A percentile compares a stretch with the other conserved stretches of the same genome.
Conservation (phyloP, 2,797 vertebrate genomes). For the Phaenicophaeus curvirostris region DNA sequence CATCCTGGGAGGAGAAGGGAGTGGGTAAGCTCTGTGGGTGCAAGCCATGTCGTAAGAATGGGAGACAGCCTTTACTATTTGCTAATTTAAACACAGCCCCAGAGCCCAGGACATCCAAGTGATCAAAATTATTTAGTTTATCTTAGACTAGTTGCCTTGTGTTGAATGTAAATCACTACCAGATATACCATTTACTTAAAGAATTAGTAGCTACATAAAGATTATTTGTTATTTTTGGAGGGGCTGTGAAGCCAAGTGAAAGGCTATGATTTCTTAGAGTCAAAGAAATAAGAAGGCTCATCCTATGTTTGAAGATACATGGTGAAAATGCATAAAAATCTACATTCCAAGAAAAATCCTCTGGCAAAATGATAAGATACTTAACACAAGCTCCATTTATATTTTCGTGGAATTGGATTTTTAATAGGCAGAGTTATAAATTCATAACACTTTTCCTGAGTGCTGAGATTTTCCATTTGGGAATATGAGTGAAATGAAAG, state of each 20-base stretch:
- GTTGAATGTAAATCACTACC: background rate
- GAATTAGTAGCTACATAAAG: background rate
- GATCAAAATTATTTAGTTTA: background rate
- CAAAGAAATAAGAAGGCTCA: background rate
- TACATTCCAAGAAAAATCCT: background rate
- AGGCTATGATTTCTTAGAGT: background rate
- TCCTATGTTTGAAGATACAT: background rate
- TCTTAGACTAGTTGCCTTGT: background rate
- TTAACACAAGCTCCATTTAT: background rate
- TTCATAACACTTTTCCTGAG: background rate
- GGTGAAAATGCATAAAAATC: background rate
- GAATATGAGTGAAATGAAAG: background rate
- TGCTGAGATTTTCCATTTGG: background rate
- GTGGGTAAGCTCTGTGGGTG: background rate
- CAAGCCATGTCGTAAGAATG: background rate
- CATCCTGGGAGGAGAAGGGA: background rate
- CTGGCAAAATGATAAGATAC: background rate
- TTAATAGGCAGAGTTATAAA: conserved; percentile 1
- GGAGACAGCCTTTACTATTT: background rate
- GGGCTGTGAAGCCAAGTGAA: background rate
- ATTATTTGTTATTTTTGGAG: background rate
- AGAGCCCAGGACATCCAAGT: background rate
- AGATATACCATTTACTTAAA: background rate
- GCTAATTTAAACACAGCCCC: background rate
- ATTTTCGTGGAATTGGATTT: background rate